Conservation (phyloP, 2,888 invertebrate genomes). For the Colostygia pectinataria region DNA sequence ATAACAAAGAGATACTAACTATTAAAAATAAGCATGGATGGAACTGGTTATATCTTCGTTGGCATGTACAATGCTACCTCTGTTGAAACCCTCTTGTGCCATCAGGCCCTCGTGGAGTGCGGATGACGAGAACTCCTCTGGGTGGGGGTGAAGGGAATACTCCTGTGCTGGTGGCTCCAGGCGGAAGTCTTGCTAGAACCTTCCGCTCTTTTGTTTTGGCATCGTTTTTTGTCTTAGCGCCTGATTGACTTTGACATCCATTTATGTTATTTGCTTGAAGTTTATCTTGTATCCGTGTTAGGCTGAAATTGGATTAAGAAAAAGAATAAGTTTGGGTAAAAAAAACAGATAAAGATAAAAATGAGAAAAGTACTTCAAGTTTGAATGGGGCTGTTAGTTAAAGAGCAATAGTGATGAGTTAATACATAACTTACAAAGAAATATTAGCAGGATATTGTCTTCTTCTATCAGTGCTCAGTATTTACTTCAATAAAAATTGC, state of each 20-base stretch:
- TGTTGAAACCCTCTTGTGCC: slow-evolving; percentile 84
- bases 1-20: slow-evolving; percentile 34
- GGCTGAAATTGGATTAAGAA: slow-evolving; percentile 51
- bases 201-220: slow-evolving; percentile 71
- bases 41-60: slow-evolving; percentile 49
- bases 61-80: slow-evolving; percentile 66
- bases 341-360: not conserved
- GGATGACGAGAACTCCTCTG: slow-evolving; percentile 82
- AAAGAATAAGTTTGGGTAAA: not conserved
- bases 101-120: slow-evolving; percentile 91
- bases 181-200: slow-evolving; percentile 66
- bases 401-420: too few relatives aligned
- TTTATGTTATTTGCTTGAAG: slow-evolving; percentile 71
- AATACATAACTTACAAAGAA: too few relatives aligned
- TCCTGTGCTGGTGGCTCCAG: slow-evolving; percentile 60
- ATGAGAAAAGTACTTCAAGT: too few relatives aligned
- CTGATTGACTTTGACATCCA: slow-evolving; percentile 62
- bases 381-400: too few relatives aligned
- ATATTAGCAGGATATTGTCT: too few relatives aligned
- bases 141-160: slow-evolving; percentile 73
- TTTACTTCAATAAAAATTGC: too few relatives aligned
- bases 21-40: slow-evolving; percentile 50
- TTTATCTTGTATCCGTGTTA: slow-evolving; percentile 73
- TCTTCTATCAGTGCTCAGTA: too few relatives aligned
- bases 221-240: slow-evolving; percentile 60